A percentile compares a stretch with the other conserved stretches of the same genome.
phyloP scores from a whole-genome alignment of 2,888 invertebrate species.

The Habroteleia sp. region DNA sequence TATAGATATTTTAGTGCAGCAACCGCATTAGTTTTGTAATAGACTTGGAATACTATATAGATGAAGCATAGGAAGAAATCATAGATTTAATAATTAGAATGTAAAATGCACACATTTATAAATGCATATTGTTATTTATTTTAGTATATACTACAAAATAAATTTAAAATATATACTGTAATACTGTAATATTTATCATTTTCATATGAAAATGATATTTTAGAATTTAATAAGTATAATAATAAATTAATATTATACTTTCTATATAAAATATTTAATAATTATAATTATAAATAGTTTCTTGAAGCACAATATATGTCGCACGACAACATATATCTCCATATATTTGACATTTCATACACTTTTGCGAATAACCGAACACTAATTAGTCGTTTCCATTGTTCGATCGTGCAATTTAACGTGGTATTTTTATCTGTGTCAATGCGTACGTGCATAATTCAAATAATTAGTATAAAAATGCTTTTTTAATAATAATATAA shows the following conservation, averaged over 20 bases:
- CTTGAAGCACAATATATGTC: constrained; percentile 34
- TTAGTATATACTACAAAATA: too few relatives aligned
- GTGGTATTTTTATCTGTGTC: constrained; percentile 50
- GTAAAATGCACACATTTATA: too few relatives aligned
- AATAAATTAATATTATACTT: constrained; percentile 1
- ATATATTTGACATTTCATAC: constrained; percentile 46
- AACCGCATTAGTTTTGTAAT: too few relatives aligned
- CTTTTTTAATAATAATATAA: constrained; percentile 46
- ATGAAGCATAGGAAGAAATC: too few relatives aligned
- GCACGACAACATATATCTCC: constrained; percentile 38
- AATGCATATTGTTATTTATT: too few relatives aligned
- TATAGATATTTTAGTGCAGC: too few relatives aligned
- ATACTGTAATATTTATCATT: too few relatives aligned
- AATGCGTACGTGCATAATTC: constrained; percentile 46
- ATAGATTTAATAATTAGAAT: too few relatives aligned
- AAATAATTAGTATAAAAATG: constrained; percentile 51
- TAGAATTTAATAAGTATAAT: neutral
- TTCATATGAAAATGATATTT: too few relatives aligned
- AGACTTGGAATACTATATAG: too few relatives aligned
- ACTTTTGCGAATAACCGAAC: constrained; percentile 38
- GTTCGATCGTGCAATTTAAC: constrained; percentile 46
- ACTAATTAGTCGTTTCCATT: constrained; percentile 41
- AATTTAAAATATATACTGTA: too few relatives aligned
- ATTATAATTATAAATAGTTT: constrained; percentile 5
- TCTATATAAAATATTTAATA: too few relatives aligned